These are phyloP conservation scores for Oxygymnocypris stewartii DNA, from an alignment of 2,113 vertebrate species.

Conservation along the genomic window DNA sequence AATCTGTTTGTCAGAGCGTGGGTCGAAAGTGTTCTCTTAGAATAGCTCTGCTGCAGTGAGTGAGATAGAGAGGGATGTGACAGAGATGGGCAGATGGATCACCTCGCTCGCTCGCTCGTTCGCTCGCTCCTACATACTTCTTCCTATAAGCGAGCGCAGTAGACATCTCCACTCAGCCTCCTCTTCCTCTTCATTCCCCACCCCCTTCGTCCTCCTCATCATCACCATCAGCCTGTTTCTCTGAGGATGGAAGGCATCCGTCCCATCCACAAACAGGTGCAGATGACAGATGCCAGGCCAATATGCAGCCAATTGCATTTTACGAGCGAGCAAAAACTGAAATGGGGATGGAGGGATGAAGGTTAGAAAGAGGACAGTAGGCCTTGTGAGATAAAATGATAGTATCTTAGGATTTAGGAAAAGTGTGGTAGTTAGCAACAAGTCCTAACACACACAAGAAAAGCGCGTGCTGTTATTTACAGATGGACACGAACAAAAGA, in stretches of 20 bases:
- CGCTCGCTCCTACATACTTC: conserved; percentile 1
- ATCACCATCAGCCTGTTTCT: conserved; percentile 9
- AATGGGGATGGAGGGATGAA: background rate
- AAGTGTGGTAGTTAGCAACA: conserved; percentile 21
- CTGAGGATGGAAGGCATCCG: background rate
- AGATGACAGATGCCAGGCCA: conserved; percentile 45
- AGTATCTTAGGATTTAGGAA: background rate
- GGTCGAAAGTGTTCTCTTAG: conserved; percentile 63
- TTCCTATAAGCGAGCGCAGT: background rate
- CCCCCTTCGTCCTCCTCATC: conserved; percentile 17
- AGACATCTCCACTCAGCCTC: background rate
- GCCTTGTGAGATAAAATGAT: background rate
- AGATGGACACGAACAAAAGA: background rate
- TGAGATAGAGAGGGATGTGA: conserved; percentile 21
- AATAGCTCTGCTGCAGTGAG: conserved; percentile 64
- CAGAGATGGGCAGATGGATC: conserved; percentile 24
- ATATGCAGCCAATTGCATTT: conserved; percentile 35
- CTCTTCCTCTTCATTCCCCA: conserved; percentile 14
- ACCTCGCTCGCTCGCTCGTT: conserved; percentile 2
- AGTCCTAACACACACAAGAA: background rate
- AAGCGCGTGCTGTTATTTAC: background rate
- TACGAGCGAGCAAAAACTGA: background rate
- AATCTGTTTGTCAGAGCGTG: conserved; percentile 61
- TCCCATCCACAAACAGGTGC: conserved; percentile 37
- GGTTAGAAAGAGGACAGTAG: background rate